Evolutionary conservation across 2,888 invertebrate genomes (phyloP).

Genomic region (Dicroscelio sp.): DNA sequence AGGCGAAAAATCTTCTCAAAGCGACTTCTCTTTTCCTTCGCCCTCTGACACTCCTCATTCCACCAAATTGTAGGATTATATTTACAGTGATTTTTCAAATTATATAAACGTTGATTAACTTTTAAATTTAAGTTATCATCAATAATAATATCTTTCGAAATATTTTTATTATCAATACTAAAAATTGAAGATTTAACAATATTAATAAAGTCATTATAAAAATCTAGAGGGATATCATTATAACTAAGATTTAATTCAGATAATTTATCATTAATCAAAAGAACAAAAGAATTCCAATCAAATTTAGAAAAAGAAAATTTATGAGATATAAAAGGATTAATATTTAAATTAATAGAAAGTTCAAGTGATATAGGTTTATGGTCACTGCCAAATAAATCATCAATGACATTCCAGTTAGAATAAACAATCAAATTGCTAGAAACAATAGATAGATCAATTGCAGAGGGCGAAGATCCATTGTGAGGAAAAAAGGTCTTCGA

Average conservation of each 20-base stretch:
- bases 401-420: neutral
- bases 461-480: neutral
- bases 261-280: neutral
- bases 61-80: no score
- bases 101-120: no score
- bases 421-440: neutral
- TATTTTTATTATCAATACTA: no score
- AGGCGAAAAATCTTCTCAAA: no score
- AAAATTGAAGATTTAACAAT: no score
- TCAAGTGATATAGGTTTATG: neutral
- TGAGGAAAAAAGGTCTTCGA: neutral
- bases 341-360: neutral
- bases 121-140: no score
- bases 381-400: neutral
- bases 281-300: neutral
- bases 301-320: neutral
- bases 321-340: neutral
- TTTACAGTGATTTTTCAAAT: no score
- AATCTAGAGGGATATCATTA: no score
- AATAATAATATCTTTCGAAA: no score
- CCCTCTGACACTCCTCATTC: no score
- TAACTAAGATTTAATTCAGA: neutral
- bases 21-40: no score
- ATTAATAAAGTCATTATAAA: no score
- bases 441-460: neutral